Percentiles rank a stretch among this genome's conserved stretches.
Conservation (phyloP, 2,888 invertebrate species). For the Drosophila leonis region DNA sequence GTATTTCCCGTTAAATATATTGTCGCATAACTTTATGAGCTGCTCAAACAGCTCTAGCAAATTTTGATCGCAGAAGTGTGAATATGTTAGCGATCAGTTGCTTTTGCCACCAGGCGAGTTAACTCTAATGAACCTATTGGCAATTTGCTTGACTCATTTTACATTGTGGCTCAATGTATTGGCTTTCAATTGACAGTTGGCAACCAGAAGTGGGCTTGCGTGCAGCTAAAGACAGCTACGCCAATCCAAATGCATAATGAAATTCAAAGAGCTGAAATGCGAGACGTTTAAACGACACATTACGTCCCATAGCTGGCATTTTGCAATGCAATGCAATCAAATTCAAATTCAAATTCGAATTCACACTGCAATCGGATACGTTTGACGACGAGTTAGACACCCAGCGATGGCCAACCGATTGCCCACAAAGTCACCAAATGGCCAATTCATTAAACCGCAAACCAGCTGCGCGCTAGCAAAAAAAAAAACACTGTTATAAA, state of each 20-base stretch:
- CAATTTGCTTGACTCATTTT: slow-evolving; percentile 23
- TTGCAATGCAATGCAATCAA: slow-evolving; percentile 64
- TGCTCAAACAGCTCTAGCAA: not conserved
- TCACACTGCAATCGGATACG: slow-evolving; percentile 59
- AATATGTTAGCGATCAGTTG: slow-evolving; percentile 13
- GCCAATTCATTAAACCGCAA: slow-evolving; percentile 62
- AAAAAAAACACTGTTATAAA: slow-evolving; percentile 38
- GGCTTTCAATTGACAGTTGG: slow-evolving; percentile 67
- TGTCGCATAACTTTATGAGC: slow-evolving; percentile 4
- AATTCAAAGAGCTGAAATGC: slow-evolving; percentile 63
- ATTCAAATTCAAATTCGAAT: slow-evolving; percentile 45
- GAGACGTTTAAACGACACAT: slow-evolving; percentile 64
- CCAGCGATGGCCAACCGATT: slow-evolving; percentile 56
- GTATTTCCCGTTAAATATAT: slow-evolving; percentile 1
- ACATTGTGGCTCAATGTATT: slow-evolving; percentile 57
- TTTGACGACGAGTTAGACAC: slow-evolving; percentile 22
- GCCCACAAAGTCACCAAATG: slow-evolving; percentile 47
- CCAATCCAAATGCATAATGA: slow-evolving; percentile 51
- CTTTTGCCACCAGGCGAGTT: slow-evolving; percentile 13
- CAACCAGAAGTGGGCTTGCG: slow-evolving; percentile 30
- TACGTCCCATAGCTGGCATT: slow-evolving; percentile 57
- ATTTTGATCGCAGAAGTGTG: not conserved
- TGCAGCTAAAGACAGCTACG: slow-evolving; percentile 27
- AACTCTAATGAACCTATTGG: slow-evolving; percentile 40
- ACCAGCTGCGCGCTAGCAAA: slow-evolving; percentile 36